A percentile compares a stretch with the other conserved stretches of the same genome.
These are phyloP conservation scores for Tolypeutes matacus DNA, from an alignment of 2,797 vertebrate species.

Conservation along the genomic window DNA sequence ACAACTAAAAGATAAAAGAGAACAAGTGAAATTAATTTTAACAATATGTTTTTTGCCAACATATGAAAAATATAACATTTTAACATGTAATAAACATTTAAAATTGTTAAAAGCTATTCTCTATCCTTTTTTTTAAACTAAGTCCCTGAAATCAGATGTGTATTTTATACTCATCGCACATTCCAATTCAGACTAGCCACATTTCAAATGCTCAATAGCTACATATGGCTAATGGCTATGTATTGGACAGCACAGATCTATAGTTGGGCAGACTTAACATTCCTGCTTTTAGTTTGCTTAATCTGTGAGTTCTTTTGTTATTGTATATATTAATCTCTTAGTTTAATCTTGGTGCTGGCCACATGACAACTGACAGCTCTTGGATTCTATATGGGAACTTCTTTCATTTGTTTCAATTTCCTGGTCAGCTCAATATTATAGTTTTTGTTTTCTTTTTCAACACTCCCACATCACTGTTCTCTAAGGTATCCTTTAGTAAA, in stretches of 20 bases:
- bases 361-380: not conserved
- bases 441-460: not conserved
- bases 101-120: not conserved
- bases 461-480: not conserved
- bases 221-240: not conserved
- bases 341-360: not conserved
- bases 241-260: not conserved
- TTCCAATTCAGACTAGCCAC: not conserved
- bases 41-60: not conserved
- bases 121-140: not conserved
- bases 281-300: not conserved
- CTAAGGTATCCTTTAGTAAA: not conserved
- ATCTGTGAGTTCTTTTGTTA: too few species aligned
- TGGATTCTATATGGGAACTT: not conserved
- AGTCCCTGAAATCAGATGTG: too few species aligned
- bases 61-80: not conserved
- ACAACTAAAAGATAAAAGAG: slow-evolving; percentile 19
- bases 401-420: not conserved
- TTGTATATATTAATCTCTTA: not conserved
- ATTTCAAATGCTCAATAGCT: not conserved
- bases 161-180: not conserved
- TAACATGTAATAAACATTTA: not conserved
- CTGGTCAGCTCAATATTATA: not conserved
- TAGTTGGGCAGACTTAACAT: not conserved
- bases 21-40: not conserved